Evolutionary conservation across 2,113 vertebrate genomes (phyloP), one percentile per base, ranked within the genome.

Genomic region (Gulo gulo): DNA sequence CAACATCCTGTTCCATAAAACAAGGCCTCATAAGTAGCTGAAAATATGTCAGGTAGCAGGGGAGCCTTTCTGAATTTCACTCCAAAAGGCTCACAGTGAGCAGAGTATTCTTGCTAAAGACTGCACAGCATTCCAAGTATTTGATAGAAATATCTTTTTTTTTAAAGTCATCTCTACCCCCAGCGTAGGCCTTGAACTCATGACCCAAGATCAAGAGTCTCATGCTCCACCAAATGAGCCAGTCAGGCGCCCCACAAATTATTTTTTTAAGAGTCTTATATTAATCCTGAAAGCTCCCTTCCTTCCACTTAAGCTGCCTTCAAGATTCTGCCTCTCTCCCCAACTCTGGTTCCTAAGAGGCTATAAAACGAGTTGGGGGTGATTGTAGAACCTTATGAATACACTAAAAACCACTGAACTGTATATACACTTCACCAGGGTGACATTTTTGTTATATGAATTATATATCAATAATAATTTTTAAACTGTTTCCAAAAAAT

Each of bases 11-110:
- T 89, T 96, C 93, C 93, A 96, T 95, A 96, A 97, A 97, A 88
- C 21, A 89, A 97, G 67, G 76, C 76, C 94, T 97, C 95, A 63
- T 18, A 93, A 94, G 89, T 94, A 90, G 92, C 52, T 91, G 91
- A 97, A 98, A 97, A 93, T 97, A 92, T 96, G 98, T 95, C 97
- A 97, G 96, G 97, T 74, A 94, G 93, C 97, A 98, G 87, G 97
- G 96, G 97, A 98, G 73, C 61, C 61, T 95, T 89, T 93, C 79
- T 85, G 74, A 89, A 88, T 79, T 89, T 94, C 14, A 1, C 52
- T 86, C 36, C 63, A 61, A 97, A 95, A 95, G 76, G 45, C 57
- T 96, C 11, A 0, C 11, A 55, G 52, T 61, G 16, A 78, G 34
- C 57, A 92, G 45, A 63, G 15, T 71, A 85, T 74, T 96, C 26